phyloP scores from a whole-genome alignment of 2,797 vertebrate genomes.

The Onychomys leucogaster region DNA sequence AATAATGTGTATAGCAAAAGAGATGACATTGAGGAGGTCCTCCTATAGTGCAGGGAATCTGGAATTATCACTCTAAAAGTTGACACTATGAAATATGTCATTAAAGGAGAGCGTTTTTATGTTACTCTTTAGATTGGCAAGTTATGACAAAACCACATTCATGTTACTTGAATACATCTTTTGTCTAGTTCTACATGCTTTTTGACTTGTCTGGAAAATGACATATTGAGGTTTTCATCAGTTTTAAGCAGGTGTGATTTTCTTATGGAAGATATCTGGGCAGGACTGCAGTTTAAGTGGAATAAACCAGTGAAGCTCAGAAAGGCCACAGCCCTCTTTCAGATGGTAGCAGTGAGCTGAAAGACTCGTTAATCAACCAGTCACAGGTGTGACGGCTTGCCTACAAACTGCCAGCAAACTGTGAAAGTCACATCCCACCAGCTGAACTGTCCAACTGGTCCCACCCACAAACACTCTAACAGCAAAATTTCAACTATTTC shows the following conservation, averaged over 20 bases:
- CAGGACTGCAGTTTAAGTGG: constrained; percentile 91
- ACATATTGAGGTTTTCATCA: constrained; percentile 97
- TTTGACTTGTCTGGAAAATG: constrained; percentile 93
- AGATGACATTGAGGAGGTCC: constrained; percentile 78
- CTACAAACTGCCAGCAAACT: constrained; percentile 97
- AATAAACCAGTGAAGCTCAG: constrained; percentile 96
- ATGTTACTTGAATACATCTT: constrained; percentile 95
- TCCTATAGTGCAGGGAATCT: constrained; percentile 87
- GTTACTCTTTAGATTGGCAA: constrained; percentile 92
- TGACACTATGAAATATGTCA: constrained; percentile 92
- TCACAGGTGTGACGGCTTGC: constrained; percentile 98
- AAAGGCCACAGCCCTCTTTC: constrained; percentile 95
- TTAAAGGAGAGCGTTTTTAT: constrained; percentile 91
- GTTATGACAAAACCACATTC: constrained; percentile 92
- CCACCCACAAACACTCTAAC: constrained; percentile 85
- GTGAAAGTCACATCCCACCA: constrained; percentile 99
- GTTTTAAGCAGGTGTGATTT: constrained; percentile 93
- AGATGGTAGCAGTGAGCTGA: constrained; percentile 94
- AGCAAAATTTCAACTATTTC: constrained; percentile 68
- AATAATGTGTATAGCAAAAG: constrained; percentile 34
- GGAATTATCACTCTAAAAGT: constrained; percentile 92
- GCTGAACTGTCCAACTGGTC: constrained; percentile 92
- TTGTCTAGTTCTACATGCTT: constrained; percentile 94
- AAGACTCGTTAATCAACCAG: constrained; percentile 99
- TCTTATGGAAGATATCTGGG: constrained; percentile 89